Percentiles rank a stretch among this genome's conserved stretches.
phyloP scores from a whole-genome alignment of 1,140 invertebrate genomes.

The Rhizoglyphus robini region DNA sequence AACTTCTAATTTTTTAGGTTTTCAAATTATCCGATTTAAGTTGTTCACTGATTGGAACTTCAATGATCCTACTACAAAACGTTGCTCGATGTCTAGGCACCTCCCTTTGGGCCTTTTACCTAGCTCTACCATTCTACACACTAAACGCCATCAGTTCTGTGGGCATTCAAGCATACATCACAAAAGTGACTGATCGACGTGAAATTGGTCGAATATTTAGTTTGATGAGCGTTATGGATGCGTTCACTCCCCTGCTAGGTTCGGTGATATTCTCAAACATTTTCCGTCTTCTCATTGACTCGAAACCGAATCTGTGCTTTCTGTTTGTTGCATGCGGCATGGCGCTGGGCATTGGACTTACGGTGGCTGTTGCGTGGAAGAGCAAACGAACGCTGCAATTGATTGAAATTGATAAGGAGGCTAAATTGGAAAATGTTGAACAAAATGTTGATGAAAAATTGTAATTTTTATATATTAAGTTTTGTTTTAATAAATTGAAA shows the following conservation, averaged over 20 bases:
- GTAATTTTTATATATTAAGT: no score
- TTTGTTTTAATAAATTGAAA: no score
- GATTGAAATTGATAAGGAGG: no score
- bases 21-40: not conserved
- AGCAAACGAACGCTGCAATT: no score
- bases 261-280: not conserved
- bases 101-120: not conserved
- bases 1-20: no score
- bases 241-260: not conserved
- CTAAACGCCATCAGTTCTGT: not conserved
- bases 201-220: not conserved
- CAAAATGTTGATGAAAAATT: no score
- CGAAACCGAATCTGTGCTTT: no score
- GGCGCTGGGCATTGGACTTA: no score
- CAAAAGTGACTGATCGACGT: not conserved
- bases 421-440: no score
- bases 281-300: no score
- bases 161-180: not conserved
- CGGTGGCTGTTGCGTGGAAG: no score
- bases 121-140: not conserved
- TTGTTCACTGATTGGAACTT: not conserved
- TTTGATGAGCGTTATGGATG: not conserved
- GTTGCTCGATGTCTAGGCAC: not conserved
- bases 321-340: no score
- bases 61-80: not conserved